These are phyloP conservation scores for Nettapus auritus DNA, from an alignment of 2,113 vertebrate genomes.

Conservation along the genomic window DNA sequence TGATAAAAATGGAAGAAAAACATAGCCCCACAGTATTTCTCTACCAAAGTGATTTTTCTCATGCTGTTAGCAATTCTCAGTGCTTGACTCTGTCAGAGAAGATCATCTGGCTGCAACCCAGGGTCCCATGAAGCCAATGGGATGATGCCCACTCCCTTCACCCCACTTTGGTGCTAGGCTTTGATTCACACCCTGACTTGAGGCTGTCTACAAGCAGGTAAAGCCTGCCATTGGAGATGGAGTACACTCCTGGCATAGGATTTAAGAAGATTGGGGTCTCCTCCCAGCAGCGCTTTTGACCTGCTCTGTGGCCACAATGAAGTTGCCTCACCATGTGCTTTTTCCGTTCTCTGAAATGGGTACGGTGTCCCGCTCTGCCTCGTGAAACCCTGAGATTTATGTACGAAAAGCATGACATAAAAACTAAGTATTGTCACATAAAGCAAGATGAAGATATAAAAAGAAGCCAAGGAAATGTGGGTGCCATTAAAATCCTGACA, in stretches of 20 bases:
- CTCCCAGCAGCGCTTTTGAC: neutral
- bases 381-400: neutral
- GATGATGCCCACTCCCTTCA: neutral
- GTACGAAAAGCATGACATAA: neutral
- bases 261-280: neutral
- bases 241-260: neutral
- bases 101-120: neutral
- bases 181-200: neutral
- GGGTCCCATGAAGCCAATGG: neutral
- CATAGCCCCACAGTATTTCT: neutral
- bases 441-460: neutral
- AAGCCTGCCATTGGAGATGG: neutral
- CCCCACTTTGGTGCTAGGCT: neutral
- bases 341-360: neutral
- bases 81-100: neutral
- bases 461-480: neutral
- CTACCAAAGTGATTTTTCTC: neutral
- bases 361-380: neutral
- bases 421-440: neutral
- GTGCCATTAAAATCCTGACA: slow-evolving; percentile 4
- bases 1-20: neutral
- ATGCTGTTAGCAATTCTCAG: neutral
- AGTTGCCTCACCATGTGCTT: neutral
- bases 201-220: neutral
- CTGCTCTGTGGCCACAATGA: neutral